Evolutionary conservation across 2,797 vertebrate species (phyloP).

Genomic region (Poecilia velifera): DNA sequence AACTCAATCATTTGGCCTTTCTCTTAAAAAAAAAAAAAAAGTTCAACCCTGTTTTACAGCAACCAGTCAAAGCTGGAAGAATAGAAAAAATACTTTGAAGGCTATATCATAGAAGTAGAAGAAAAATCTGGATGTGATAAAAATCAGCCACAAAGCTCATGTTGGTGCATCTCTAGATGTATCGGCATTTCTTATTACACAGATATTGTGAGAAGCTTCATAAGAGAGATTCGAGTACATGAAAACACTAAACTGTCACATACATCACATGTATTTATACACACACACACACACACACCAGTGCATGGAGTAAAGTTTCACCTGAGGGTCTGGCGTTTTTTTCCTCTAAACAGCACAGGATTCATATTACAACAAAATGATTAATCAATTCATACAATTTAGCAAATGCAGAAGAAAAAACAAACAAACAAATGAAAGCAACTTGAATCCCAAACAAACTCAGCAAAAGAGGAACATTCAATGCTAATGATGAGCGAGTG

Average conservation of each 20-base stretch:
- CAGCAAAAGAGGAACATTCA: constrained; percentile 40
- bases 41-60: background rate
- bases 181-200: constrained; percentile 42
- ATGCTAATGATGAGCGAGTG: constrained; percentile 70
- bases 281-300: constrained; percentile 43
- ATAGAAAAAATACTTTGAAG: background rate
- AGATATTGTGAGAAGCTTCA: constrained; percentile 59
- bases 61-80: background rate
- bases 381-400: constrained; percentile 62
- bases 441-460: constrained; percentile 61
- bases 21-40: background rate
- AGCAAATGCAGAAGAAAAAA: constrained; percentile 48
- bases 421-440: constrained; percentile 62
- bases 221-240: constrained; percentile 28
- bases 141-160: background rate
- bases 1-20: background rate
- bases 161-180: background rate
- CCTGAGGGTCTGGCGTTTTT: constrained; percentile 75
- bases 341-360: constrained; percentile 73
- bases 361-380: constrained; percentile 50
- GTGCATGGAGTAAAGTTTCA: constrained; percentile 68
- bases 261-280: background rate
- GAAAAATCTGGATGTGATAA: background rate
- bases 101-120: background rate
- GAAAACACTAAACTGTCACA: background rate